These are phyloP conservation scores for Myiozetetes cayanensis DNA, from an alignment of 2,113 vertebrate species.

Conservation along the genomic window DNA sequence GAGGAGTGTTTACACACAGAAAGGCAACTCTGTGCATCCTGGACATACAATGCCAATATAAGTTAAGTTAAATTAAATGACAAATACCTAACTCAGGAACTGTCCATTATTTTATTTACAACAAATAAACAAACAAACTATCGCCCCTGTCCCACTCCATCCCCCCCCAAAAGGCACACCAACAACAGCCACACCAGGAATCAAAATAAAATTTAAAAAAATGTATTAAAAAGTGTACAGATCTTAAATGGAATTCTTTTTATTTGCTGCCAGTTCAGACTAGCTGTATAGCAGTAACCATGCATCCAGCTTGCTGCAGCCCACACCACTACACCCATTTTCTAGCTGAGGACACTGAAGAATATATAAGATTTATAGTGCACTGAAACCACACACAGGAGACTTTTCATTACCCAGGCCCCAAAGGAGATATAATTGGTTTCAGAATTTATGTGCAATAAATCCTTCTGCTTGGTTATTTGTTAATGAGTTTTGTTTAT, in stretches of 20 bases:
- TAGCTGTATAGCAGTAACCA: not conserved
- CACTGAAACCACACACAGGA: not conserved
- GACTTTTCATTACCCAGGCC: not conserved
- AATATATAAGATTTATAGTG: not conserved
- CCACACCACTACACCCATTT: not conserved
- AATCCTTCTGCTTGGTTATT: conserved; percentile 19
- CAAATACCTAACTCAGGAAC: not conserved
- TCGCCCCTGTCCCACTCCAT: too few species aligned
- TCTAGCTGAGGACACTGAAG: not conserved
- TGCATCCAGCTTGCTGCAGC: not conserved
- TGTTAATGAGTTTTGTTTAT: not conserved
- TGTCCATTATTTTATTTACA: not conserved
- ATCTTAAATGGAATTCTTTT: not conserved
- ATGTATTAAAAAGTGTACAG: not conserved
- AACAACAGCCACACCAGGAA: not conserved
- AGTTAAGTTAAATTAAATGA: not conserved
- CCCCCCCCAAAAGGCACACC: not conserved
- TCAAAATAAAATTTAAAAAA: not conserved
- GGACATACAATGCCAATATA: not conserved
- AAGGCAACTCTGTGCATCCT: rapidly evolving
- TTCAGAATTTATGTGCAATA: conserved; percentile 21
- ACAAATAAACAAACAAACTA: not conserved
- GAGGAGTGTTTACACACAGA: not conserved
- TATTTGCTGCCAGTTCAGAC: not conserved
- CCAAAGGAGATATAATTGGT: not conserved